phyloP scores from a whole-genome alignment of 2,888 invertebrate genomes.

The Scaptomyza flava region DNA sequence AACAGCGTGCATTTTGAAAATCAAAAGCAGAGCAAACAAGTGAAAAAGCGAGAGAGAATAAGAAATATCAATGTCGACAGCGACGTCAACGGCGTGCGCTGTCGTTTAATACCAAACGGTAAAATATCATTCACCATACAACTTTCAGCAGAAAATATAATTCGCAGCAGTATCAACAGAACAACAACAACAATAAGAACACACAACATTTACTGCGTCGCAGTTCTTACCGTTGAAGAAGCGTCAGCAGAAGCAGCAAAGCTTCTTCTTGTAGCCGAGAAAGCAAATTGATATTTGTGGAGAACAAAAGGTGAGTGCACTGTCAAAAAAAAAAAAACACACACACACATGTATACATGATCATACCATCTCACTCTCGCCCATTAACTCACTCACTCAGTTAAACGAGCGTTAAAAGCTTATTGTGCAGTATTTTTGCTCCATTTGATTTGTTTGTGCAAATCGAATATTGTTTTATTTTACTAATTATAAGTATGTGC shows the following conservation, averaged over 20 bases:
- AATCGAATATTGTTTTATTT: constrained; percentile 45
- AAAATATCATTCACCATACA: constrained; percentile 38
- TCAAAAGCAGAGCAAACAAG: constrained; percentile 11
- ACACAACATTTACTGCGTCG: constrained; percentile 65
- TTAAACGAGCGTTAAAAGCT: constrained; percentile 16
- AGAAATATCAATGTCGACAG: constrained; percentile 33
- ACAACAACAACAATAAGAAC: constrained; percentile 25
- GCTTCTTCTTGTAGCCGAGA: constrained; percentile 43
- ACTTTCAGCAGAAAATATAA: constrained; percentile 26
- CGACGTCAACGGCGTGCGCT: constrained; percentile 47
- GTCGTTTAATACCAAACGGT: constrained; percentile 31
- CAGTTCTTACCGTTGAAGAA: constrained; percentile 69
- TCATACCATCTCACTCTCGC: constrained; percentile 21
- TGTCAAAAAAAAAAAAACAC: constrained; percentile 23
- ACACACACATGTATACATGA: constrained; percentile 10
- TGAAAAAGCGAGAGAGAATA: constrained; percentile 9
- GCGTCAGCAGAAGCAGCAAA: constrained; percentile 20
- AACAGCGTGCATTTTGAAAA: constrained; percentile 40
- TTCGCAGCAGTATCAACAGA: constrained; percentile 22
- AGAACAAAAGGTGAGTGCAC: constrained; percentile 72
- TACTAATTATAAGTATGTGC: constrained; percentile 6
- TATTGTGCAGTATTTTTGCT: constrained; percentile 36
- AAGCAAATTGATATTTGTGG: constrained; percentile 43
- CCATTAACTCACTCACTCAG: constrained; percentile 25
- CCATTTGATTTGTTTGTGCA: constrained; percentile 22